Conservation (phyloP, 2,888 invertebrate species). For the Bellardia bayeri region DNA sequence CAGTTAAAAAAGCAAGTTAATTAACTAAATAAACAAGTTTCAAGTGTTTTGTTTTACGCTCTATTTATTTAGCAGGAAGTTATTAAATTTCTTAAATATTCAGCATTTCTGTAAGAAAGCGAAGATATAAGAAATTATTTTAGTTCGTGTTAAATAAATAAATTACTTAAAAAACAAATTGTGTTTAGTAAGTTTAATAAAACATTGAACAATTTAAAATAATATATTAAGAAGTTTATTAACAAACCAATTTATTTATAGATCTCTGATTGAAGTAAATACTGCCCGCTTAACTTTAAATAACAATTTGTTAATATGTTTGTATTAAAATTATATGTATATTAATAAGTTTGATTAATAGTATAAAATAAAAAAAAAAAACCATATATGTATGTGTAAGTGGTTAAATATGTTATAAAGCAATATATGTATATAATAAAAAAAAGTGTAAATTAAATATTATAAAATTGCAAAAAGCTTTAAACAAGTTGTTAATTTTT, state of each 20-base stretch:
- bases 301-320: no score
- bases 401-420: neutral
- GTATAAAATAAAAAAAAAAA: neutral
- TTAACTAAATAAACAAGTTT: no score
- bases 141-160: conserved; percentile 26
- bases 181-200: neutral
- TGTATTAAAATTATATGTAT: neutral
- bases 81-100: conserved; percentile 18
- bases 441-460: neutral
- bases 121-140: conserved; percentile 10
- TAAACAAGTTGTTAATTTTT: no score
- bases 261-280: no score
- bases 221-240: neutral
- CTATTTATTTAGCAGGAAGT: conserved; percentile 30
- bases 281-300: no score
- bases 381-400: neutral
- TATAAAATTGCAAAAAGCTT: no score
- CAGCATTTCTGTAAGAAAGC: neutral
- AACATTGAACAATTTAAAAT: neutral
- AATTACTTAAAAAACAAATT: no score
- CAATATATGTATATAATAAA: neutral
- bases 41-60: neutral
- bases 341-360: neutral
- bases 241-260: neutral
- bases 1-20: neutral